Percentiles rank a stretch among this genome's conserved stretches.
phyloP scores from a whole-genome alignment of 2,888 invertebrate genomes.

The Brachyopa scutellaris region DNA sequence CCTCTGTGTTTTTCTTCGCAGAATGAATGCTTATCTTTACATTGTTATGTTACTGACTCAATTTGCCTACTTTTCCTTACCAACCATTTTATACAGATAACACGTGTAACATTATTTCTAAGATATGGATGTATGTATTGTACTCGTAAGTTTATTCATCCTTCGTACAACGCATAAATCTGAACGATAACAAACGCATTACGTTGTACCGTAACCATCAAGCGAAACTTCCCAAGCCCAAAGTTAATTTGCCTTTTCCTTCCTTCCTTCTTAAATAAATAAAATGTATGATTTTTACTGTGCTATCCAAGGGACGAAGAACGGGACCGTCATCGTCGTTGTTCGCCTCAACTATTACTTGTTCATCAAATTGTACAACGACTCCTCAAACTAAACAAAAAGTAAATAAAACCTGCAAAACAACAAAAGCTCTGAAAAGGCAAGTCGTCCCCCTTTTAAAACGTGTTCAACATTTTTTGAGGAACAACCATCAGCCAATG shows the following conservation, averaged over 20 bases:
- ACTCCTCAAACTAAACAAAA: slow-evolving; percentile 59
- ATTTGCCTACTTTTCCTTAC: too few relatives aligned
- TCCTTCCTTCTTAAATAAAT: slow-evolving; percentile 31
- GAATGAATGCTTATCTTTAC: too few relatives aligned
- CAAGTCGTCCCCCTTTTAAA: slow-evolving; percentile 31
- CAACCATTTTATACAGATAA: not conserved
- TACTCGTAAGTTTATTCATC: too few relatives aligned
- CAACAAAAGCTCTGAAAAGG: not conserved
- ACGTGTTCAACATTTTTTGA: slow-evolving; percentile 69
- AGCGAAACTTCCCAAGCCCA: slow-evolving; percentile 39
- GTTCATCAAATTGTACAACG: slow-evolving; percentile 65
- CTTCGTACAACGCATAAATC: slow-evolving; percentile 23
- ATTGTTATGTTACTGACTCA: too few relatives aligned
- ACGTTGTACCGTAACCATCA: slow-evolving; percentile 40
- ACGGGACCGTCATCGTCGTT: slow-evolving; percentile 21
- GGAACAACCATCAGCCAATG: slow-evolving; percentile 59
- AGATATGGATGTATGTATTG: too few relatives aligned
- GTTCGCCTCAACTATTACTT: slow-evolving; percentile 55
- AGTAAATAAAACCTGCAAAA: slow-evolving; percentile 37
- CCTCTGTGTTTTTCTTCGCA: too few relatives aligned
- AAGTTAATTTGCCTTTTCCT: slow-evolving; percentile 18
- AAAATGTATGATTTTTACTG: slow-evolving; percentile 61
- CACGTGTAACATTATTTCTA: not conserved
- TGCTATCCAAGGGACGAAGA: slow-evolving; percentile 14
- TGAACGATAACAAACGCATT: slow-evolving; percentile 54